Evolutionary conservation across 2,113 vertebrate genomes (phyloP), one percentile per base, ranked within the genome.

Genomic region (Empidonax traillii): DNA sequence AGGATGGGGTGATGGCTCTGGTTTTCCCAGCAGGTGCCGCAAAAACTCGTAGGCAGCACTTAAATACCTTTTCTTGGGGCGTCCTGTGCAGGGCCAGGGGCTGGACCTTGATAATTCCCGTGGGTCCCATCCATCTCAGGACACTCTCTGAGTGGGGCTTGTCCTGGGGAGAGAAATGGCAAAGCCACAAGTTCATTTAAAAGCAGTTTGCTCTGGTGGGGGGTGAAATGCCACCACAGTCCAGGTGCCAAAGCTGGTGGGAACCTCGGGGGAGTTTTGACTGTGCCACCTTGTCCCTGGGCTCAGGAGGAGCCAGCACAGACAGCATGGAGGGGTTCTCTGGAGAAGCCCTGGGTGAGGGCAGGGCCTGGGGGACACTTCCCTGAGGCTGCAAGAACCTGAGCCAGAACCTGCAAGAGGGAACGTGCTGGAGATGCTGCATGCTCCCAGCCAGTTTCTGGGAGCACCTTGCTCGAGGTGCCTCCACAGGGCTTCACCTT

Each of bases 311-410:
- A 69, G 49, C 8, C 4, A 1, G 27, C 5, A 33, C 18, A 19
- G 19, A 17, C 0, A 0, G 47, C 0, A 2, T 3, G 3, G 2
- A 2, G 55, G 59, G 25, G 8, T 80, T 25, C 53, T 53, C 31
- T 87, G 51, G 77, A 21, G 12, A 9, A 85, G 52, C 62, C 39
- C 88, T 35, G 65, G 44, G 49, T 73, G 81, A 35, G 17, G 59
- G 49, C 58, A 83, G 44, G 30, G 13, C 46, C 71, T 11, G 11
- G 51, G 28, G 39, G 44, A 37, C 52, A 52, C 85, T 77, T 31
- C 10, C 37, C 69, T 43, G 58, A 77, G 81, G n/a, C n/a, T n/a
- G n/a, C n/a, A n/a, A n/a, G n/a, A n/a, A n/a, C n/a, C n/a, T n/a
- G n/a, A 33, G 55, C 10, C 2, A 2, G 24, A 30, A 47, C 71